A percentile compares a stretch with the other conserved stretches of the same genome.
phyloP scores from a whole-genome alignment of 2,888 invertebrate species.

The Nemurella pictetii region DNA sequence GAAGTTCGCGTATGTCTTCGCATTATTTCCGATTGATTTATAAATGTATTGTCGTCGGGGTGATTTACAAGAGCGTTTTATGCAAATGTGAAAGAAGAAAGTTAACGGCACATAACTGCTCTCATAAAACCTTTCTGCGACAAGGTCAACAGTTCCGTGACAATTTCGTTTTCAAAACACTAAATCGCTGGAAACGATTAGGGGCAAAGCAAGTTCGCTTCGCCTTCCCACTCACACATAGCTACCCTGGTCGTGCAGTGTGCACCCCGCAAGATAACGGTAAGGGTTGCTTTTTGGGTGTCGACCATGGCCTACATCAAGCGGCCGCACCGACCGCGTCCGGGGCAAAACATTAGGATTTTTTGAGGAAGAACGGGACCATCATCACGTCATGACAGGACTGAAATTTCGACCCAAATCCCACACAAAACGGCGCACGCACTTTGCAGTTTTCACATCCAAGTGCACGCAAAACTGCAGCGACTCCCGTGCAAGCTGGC shows the following conservation, averaged over 20 bases:
- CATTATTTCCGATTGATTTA: background rate
- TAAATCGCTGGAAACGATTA: background rate
- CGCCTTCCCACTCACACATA: background rate
- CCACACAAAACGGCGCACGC: background rate
- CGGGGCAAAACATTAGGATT: background rate
- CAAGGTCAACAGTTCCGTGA: background rate
- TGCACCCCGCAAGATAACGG: conserved; percentile 7
- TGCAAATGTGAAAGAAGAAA: background rate
- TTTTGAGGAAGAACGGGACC: background rate
- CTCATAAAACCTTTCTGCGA: background rate
- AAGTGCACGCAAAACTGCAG: background rate
- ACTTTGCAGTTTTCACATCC: background rate
- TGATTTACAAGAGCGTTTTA: background rate
- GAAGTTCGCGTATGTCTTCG: background rate
- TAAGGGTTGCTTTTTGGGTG: conserved; percentile 7
- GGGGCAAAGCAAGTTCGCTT: background rate
- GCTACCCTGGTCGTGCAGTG: background rate
- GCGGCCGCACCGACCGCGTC: background rate
- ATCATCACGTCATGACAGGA: background rate
- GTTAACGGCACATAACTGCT: background rate
- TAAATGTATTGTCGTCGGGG: background rate
- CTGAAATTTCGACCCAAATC: background rate
- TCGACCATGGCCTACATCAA: conserved; percentile 11
- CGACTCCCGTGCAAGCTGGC: too few species aligned
- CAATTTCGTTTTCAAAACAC: background rate